Evolutionary conservation across 2,888 invertebrate genomes (phyloP).

Genomic region (Leucophora obtusa): DNA sequence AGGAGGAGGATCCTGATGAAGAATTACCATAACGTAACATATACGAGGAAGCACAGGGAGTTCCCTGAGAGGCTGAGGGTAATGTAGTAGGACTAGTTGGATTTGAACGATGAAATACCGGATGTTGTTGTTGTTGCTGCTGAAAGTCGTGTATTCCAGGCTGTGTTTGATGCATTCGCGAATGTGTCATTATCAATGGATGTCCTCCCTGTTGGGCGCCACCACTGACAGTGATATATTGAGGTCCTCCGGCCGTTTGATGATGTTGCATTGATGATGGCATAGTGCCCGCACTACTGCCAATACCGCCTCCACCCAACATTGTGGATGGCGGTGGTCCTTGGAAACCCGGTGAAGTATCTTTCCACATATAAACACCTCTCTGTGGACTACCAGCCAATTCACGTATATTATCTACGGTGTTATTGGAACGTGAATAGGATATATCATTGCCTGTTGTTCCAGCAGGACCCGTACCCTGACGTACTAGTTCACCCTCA

Average conservation of each 20-base stretch:
- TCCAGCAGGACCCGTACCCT: constrained; percentile 75
- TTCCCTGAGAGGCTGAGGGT: constrained; percentile 73
- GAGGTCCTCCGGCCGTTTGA: constrained; percentile 68
- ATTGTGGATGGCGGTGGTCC: constrained; percentile 66
- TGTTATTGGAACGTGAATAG: constrained; percentile 85
- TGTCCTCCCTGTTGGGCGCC: constrained; percentile 67
- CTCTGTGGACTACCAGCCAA: constrained; percentile 92
- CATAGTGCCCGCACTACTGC: constrained; percentile 77
- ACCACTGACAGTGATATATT: constrained; percentile 64
- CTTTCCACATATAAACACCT: constrained; percentile 89
- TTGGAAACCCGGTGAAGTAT: constrained; percentile 84
- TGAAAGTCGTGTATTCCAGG: constrained; percentile 71
- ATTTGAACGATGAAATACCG: constrained; percentile 82
- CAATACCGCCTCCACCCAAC: constrained; percentile 65
- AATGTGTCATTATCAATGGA: constrained; percentile 75
- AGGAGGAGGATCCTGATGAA: constrained; percentile 53
- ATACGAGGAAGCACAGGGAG: constrained; percentile 72
- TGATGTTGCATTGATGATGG: constrained; percentile 70
- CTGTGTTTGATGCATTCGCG: constrained; percentile 71
- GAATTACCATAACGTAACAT: constrained; percentile 74
- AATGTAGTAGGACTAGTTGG: constrained; percentile 86
- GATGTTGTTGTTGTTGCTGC: constrained; percentile 75
- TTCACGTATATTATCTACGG: constrained; percentile 92
- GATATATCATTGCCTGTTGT: constrained; percentile 79
- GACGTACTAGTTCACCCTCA: constrained; percentile 88